Base-by-base conservation (phyloP, 2,113 vertebrate species). In the Typhlomys cinereus region DNA sequence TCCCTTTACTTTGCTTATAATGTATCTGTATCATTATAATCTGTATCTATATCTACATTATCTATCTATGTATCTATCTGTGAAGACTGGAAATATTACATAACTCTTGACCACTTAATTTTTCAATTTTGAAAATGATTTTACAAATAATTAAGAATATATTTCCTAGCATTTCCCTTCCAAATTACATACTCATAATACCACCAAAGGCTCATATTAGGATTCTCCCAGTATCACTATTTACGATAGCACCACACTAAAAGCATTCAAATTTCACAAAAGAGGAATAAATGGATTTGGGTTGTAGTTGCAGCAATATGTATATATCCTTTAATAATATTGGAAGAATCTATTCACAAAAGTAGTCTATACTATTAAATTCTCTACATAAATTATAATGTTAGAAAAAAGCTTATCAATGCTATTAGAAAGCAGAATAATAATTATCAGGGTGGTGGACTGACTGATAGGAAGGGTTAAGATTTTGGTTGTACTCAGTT, bases 51-150 rank as follows among this genome's bases (percentile, higher is more conserved):
- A 18, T 76, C 27, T 89, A 70, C 59, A 31, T 44, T n/a, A 83
- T 62, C 8, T 81, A 18, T 46, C 20, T 75, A 18, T 69, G 41
- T 70, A 10, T 67, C 13, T 84, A 34, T 92, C 74, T 64, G 29
- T 29, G 80, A 81, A 75, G 59, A 70, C 67, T n/a, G 36, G 21
- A 59, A 80, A 7, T 61, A 82, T 78, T 76, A 50, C 71, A 4
- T 76, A 6, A 83, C 25, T 71, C 75, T 91, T 75, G 36, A 78
- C 15, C 71, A 76, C 17, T 83, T 11, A 3, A 73, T 61, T 91
- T 90, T 85, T 61, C 8, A 88, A 61, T 66, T 48, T 94, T 76
- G 82, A 95, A 91, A 86, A 39, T 83, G 2, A 74, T 67, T 75
- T 86, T 95, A 74, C 5, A 86, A 86, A 74, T 69, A 71, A 62